Percentiles rank a stretch among this genome's conserved stretches.
phyloP scores from a whole-genome alignment of 92 coral and sea anemone species.

The Parazoanthus darwini region DNA sequence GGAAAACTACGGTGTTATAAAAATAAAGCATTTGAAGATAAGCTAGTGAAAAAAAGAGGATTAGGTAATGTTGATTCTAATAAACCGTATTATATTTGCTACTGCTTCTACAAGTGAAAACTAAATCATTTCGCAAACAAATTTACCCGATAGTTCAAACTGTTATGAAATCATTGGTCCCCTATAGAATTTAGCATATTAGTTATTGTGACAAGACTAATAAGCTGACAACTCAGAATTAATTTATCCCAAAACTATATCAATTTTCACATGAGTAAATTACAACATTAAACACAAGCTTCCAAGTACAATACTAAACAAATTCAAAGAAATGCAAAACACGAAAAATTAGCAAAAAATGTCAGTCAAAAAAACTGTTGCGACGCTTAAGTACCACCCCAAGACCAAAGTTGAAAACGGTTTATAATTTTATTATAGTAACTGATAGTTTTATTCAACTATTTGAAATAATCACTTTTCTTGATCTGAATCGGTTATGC shows the following conservation, averaged over 20 bases:
- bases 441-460: too few species aligned
- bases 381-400: too few species aligned
- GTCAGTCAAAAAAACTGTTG: background rate
- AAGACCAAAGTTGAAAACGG: background rate
- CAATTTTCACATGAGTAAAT: background rate
- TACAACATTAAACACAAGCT: background rate
- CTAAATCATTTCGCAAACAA: background rate
- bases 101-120: background rate
- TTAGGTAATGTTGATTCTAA: background rate
- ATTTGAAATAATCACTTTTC: too few species aligned
- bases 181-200: background rate
- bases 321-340: background rate
- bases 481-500: too few species aligned
- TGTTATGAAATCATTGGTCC: background rate
- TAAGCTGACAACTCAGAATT: background rate
- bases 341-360: background rate
- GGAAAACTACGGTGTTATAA: too few species aligned
- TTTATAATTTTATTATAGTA: too few species aligned
- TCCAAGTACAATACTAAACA: background rate
- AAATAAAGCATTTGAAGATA: too few species aligned
- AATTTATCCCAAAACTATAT: background rate
- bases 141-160: background rate
- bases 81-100: background rate
- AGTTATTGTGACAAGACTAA: constrained; percentile 2
- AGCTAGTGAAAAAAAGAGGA: too few species aligned